Evolutionary conservation across 2,797 vertebrate species (phyloP).

Genomic region (Luscinia luscinia): DNA sequence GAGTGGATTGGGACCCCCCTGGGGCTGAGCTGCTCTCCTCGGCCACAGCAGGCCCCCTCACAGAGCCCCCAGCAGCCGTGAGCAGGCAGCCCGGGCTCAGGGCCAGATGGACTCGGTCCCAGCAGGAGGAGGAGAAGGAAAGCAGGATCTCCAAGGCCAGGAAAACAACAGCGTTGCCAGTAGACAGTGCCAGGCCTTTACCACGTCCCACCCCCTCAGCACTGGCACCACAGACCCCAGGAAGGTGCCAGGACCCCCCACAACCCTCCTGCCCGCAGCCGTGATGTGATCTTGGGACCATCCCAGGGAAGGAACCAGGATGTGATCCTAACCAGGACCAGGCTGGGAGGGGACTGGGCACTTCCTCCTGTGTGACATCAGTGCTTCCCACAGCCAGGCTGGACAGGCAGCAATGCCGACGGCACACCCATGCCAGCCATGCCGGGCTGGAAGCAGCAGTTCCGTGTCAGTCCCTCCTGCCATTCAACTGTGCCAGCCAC

Average conservation of each 20-base stretch:
- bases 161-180: slow-evolving; percentile 40
- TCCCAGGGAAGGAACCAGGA: background rate
- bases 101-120: background rate
- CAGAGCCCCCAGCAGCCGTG: background rate
- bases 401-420: background rate
- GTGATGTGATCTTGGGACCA: background rate
- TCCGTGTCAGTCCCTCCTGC: background rate
- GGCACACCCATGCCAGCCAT: background rate
- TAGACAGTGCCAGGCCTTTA: background rate
- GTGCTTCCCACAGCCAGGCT: fast-evolving
- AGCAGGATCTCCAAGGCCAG: slow-evolving; percentile 38
- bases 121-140: slow-evolving; percentile 11
- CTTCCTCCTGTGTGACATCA: background rate
- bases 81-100: background rate
- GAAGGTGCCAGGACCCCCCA: background rate
- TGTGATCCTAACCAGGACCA: fast-evolving
- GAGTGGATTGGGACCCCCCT: fast-evolving
- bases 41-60: fast-evolving
- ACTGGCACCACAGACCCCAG: background rate
- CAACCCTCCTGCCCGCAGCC: fast-evolving
- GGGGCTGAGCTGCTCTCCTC: background rate
- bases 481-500: fast-evolving
- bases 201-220: background rate
- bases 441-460: background rate
- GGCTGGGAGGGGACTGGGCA: background rate